Base-by-base conservation (phyloP, 1,140 invertebrate genomes). In the Laupala kohalensis region DNA sequence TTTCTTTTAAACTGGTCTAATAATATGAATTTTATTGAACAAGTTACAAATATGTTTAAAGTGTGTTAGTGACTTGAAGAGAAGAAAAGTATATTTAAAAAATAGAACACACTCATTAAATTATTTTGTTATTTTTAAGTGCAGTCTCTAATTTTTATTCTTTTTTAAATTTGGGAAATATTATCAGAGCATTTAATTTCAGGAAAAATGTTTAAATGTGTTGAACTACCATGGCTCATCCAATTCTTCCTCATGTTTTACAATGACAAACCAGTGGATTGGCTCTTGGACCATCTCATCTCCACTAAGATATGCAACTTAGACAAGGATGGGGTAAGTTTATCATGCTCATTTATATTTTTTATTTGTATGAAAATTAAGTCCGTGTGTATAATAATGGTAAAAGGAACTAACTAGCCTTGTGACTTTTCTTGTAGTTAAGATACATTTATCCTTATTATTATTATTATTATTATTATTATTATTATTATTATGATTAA, bases 261-360 rank as follows among this genome's bases (percentile, higher is more conserved):
- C 81, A 93, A 92, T 78, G 94, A 97, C 78, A 97, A 98, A 82
- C 96, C 96, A 0, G 95, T 97, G 0, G 96, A 98, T 80, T 99
- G 96, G 96, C 82, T 98, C 1, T 82, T 98, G 6, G 94, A 96
- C 75, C 90, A 96, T 80, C 88, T 96, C 69, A 88, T 97, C 29
- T 89, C 90, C 73, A 95, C 95, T 0, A 95, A 95, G 83, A 90
- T 94, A 25, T 98, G 96, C 80, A 90, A 89, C 74, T 89, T 92
- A 69, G 92, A 94, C 75, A 92, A 91, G 79, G 89, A 91, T 79
- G 81, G 83, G 72, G 91, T 93, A 82, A 87, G 88, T 86, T 15
- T 6, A 2, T 53, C 4, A 13, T 53, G n/a, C n/a, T n/a, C n/a
- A 53, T 53, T 2, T 4, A 53, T 9, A 53, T 53, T 2, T 53